These are phyloP conservation scores for Leptobrachium ailaonicum DNA, from an alignment of 2,113 vertebrate genomes.

Conservation along the genomic window DNA sequence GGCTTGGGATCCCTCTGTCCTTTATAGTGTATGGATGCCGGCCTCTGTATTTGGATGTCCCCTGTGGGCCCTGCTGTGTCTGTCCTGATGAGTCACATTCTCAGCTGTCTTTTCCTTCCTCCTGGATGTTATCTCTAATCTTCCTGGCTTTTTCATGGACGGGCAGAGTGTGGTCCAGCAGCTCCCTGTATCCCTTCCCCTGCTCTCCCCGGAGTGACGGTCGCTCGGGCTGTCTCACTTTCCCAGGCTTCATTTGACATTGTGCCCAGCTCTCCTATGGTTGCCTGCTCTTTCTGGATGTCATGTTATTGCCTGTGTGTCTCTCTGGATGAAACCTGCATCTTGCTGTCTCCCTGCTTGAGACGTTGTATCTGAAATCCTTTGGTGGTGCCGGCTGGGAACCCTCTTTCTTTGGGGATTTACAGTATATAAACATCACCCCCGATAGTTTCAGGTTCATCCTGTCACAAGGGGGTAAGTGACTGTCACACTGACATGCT, in stretches of 20 bases:
- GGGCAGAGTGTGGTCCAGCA: background rate
- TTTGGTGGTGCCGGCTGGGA: conserved; percentile 30
- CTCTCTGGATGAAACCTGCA: conserved; percentile 26
- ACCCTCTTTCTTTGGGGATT: conserved; percentile 16
- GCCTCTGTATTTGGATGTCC: background rate
- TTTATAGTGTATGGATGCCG: background rate
- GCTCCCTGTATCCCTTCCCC: background rate
- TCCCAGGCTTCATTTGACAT: conserved; percentile 12
- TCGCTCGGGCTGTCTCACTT: conserved; percentile 2
- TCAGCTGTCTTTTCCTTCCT: background rate
- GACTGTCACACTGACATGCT: background rate
- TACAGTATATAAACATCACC: background rate
- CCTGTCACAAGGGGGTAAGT: conserved; percentile 34
- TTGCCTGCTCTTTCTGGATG: conserved; percentile 15
- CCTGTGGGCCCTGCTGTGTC: background rate
- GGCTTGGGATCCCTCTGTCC: background rate
- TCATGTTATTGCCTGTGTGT: conserved; percentile 18
- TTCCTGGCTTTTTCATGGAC: conserved; percentile 1
- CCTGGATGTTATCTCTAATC: conserved; percentile 13
- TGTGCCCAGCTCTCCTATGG: background rate
- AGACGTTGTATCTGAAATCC: conserved; percentile 9
- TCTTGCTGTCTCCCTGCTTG: conserved; percentile 29
- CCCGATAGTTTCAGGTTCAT: conserved; percentile 25
- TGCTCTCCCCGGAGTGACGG: conserved; percentile 1
- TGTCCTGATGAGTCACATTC: background rate